Conservation (phyloP, 2,113 vertebrate genomes). For the Herpetotheres cachinnans region DNA sequence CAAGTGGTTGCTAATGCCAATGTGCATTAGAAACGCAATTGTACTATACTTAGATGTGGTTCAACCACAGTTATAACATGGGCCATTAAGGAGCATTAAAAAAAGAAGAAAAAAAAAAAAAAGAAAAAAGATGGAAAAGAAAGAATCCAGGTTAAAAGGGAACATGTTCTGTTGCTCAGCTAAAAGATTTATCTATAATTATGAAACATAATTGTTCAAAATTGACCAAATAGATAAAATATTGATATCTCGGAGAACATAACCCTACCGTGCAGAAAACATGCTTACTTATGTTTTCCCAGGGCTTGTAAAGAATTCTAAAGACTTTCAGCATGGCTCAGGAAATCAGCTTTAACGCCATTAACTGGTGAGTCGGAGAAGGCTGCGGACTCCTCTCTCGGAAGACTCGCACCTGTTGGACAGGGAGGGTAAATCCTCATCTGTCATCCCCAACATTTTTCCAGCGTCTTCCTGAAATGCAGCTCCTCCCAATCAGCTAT, state of each 20-base stretch:
- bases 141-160: conserved; percentile 60
- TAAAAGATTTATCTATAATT: conserved; percentile 51
- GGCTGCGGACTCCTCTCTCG: neutral
- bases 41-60: conserved; percentile 57
- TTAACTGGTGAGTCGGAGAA: neutral
- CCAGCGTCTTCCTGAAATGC: neutral
- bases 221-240: conserved; percentile 38
- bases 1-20: conserved; percentile 4
- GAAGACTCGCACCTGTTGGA: neutral
- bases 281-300: neutral
- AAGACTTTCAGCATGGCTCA: neutral
- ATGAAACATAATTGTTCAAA: conserved; percentile 29
- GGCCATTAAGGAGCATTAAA: conserved; percentile 53
- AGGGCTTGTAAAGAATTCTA: neutral
- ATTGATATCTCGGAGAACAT: neutral
- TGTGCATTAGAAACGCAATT: conserved; percentile 11
- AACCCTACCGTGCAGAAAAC: neutral
- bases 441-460: neutral
- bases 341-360: neutral
- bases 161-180: conserved; percentile 25
- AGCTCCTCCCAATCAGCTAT: neutral
- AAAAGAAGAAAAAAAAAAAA: neutral
- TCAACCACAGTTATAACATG: conserved; percentile 26
- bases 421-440: neutral
- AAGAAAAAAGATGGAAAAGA: neutral